These are phyloP conservation scores for Syndactyla subalaris DNA, from an alignment of 2,797 vertebrate species.

Conservation along the genomic window DNA sequence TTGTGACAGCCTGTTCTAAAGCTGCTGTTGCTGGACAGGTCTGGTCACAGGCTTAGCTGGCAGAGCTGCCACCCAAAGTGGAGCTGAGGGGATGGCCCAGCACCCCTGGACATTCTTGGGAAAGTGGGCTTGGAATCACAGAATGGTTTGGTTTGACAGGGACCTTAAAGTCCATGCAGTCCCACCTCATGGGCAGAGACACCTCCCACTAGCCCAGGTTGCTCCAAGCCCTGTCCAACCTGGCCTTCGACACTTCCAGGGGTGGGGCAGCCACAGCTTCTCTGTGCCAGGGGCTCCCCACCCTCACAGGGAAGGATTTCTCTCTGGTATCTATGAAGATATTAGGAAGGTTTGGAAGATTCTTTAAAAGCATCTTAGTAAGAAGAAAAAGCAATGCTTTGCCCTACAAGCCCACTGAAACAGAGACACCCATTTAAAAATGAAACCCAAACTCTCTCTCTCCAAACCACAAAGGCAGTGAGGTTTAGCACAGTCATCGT, in stretches of 20 bases:
- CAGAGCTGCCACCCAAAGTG: not conserved
- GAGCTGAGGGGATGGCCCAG: not conserved
- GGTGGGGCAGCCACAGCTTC: not conserved
- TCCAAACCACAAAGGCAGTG: not conserved
- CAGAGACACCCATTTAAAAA: not conserved
- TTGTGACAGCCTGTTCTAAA: not conserved
- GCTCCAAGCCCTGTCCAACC: not conserved
- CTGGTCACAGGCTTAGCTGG: not conserved
- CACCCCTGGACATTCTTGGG: not conserved
- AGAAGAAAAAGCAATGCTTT: not conserved
- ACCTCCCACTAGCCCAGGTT: not conserved
- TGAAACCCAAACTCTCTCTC: not conserved
- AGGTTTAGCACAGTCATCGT: not conserved
- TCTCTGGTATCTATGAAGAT: not conserved
- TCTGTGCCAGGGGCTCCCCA: not conserved
- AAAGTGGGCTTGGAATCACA: not conserved
- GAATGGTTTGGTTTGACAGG: not conserved
- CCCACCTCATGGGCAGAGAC: not conserved
- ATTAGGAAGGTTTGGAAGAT: not conserved
- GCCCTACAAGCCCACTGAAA: not conserved
- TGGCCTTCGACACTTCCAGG: not conserved
- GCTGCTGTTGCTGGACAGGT: not conserved
- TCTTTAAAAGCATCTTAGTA: not conserved
- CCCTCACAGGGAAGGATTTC: not conserved
- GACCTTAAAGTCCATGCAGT: not conserved